Conservation (phyloP, 2,888 invertebrate genomes). For the Troides helena region DNA sequence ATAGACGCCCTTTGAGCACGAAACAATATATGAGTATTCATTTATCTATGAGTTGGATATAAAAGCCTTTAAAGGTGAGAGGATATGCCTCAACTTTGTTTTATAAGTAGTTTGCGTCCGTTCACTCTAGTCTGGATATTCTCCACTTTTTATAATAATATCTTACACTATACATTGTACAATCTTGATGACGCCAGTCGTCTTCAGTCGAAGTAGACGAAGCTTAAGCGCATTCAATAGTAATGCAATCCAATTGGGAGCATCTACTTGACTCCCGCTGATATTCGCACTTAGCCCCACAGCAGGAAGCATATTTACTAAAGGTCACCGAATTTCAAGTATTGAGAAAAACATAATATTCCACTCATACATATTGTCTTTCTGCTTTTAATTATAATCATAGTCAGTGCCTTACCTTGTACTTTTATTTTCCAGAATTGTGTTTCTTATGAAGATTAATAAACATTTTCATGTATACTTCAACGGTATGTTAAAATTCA, state of each 20-base stretch:
- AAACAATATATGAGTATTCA: slow-evolving; percentile 1
- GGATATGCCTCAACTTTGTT: not conserved
- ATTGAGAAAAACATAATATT: not conserved
- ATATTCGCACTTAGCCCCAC: slow-evolving; percentile 21
- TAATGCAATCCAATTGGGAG: slow-evolving; percentile 20
- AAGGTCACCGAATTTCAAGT: not conserved
- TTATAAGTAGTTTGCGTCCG: not conserved
- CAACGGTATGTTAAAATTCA: not conserved
- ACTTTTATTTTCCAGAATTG: not conserved
- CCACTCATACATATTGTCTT: not conserved
- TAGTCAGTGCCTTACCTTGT: not conserved
- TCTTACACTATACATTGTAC: not conserved
- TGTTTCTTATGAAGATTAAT: not conserved
- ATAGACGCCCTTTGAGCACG: slow-evolving; percentile 2
- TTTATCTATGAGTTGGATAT: not conserved
- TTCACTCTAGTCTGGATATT: too few species aligned
- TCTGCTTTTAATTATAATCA: not conserved
- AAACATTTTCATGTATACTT: not conserved
- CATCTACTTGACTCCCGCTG: slow-evolving; percentile 25
- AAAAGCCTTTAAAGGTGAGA: slow-evolving; percentile 1
- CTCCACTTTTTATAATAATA: not conserved
- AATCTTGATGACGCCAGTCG: slow-evolving; percentile 9
- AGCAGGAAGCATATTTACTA: slow-evolving; percentile 6
- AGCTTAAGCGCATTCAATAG: slow-evolving; percentile 17
- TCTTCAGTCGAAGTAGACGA: slow-evolving; percentile 4